A percentile compares a stretch with the other conserved stretches of the same genome.
These are phyloP conservation scores for Zaprionus davidi DNA, from an alignment of 1,140 invertebrate species.

Conservation along the genomic window DNA sequence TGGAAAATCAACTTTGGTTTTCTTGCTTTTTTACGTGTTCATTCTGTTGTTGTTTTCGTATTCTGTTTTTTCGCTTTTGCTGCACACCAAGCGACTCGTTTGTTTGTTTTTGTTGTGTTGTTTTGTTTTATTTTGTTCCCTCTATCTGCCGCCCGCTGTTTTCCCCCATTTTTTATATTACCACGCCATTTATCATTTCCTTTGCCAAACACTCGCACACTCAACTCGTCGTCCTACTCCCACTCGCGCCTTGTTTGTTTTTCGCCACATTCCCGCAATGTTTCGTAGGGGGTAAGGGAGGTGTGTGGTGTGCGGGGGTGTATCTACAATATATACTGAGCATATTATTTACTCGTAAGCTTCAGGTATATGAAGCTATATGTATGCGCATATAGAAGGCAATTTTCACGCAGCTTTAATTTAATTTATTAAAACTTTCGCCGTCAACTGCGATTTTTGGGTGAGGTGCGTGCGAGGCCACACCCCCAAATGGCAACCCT, in stretches of 20 bases:
- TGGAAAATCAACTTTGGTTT: slow-evolving; percentile 63
- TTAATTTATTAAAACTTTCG: slow-evolving; percentile 78
- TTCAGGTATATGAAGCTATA: slow-evolving; percentile 56
- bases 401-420: slow-evolving; percentile 79
- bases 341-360: slow-evolving; percentile 57
- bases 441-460: slow-evolving; percentile 53
- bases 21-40: slow-evolving; percentile 43
- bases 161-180: slow-evolving; percentile 81
- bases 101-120: slow-evolving; percentile 53
- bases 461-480: slow-evolving; percentile 64
- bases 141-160: slow-evolving; percentile 71
- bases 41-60: slow-evolving; percentile 40
- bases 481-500: slow-evolving; percentile 44
- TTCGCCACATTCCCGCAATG: slow-evolving; percentile 8
- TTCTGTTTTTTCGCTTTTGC: slow-evolving; percentile 46
- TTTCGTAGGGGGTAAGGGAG: neutral
- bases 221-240: neutral
- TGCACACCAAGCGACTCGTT: slow-evolving; percentile 45
- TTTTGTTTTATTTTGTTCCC: slow-evolving; percentile 46
- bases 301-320: neutral
- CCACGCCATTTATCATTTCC: slow-evolving; percentile 83
- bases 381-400: slow-evolving; percentile 35
- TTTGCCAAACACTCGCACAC: slow-evolving; percentile 66
- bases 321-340: slow-evolving; percentile 33
- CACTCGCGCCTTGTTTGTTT: slow-evolving; percentile 16